Evolutionary conservation across 2,888 invertebrate genomes (phyloP), one percentile per base, ranked within the genome.

Genomic region (Latrodectus hesperus): DNA sequence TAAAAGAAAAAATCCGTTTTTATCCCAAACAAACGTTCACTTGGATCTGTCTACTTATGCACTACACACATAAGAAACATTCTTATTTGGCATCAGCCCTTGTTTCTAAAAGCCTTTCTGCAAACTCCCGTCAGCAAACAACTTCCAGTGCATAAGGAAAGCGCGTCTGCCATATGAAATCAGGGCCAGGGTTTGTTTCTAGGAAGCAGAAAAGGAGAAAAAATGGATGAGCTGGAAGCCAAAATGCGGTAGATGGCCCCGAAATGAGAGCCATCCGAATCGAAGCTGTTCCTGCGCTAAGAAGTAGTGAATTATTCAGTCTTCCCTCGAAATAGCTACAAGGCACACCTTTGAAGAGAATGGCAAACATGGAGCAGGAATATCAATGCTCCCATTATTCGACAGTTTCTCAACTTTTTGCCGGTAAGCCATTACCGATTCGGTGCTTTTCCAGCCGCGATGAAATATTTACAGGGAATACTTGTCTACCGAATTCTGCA

Each of bases 341-440:
- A 51, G 17, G 38, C 72, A 51, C 49, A 71, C 55, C 51, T 64
- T 52, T 55, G n/a, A 17, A 79, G 64, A 72, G 71, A 4, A 72
- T 22, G 60, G 17, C 60, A 79, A 79, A 79, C 72, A 64, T 9
- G 17, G 26, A 78, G 78, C n/a, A 55, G 64, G 79, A 79, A 79
- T 79, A 79, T 79, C 79, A 64, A 71, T 79, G 26, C 22, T 16
- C 70, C 38, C 70, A 64, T 60, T 72, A 79, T 64, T 51, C 71
- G 55, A n/a, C 79, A 14, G 60, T 64, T 17, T 10, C 60, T 60
- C 38, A n/a, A 17, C 17, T 11, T 68, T 38, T 9, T 67, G 53
- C 68, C 53, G 65, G n/a, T 67, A 73, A 52, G 67, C 49, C 38
- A 74, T 74, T 81, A 74, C 74, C 53, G 74, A 74, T 81, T 74